Base-by-base conservation (phyloP, 2,113 vertebrate species). In the Rhodinocichla rosea region DNA sequence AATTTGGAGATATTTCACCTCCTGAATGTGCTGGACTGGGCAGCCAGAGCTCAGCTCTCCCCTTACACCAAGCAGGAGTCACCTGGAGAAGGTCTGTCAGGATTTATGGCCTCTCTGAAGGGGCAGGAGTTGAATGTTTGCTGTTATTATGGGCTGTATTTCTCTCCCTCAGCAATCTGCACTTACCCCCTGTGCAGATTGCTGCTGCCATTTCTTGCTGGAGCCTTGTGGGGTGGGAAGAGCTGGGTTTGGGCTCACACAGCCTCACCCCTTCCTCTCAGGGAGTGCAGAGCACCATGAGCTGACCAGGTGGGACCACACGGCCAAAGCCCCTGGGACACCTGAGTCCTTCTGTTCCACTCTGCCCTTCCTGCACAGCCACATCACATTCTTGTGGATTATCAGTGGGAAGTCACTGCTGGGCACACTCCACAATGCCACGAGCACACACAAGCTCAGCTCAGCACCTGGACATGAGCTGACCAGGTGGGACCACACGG, bases 371-470 rank as follows among this genome's bases (percentile, higher is more conserved):
- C 71, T 9, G 2, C 1, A 2, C 35, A 77, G 50, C 35, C 32
- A 53, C 2, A 3, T 19, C 73, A 11, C 6, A 2, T 35, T 68
- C 33, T 16, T 26, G 57, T 15, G 68, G 56, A 27, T 23, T 32
- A 16, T 12, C 64, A 17, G 39, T 16, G 53, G 82, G 60, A 68
- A 76, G 39, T 45, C 64, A 14, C 59, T 9, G 3, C 53, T 2
- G 10, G 59, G 28, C 32, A 5, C 1, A 1, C 30, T 59, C 23
- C 1, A 8, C 0, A 0, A 10, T 24, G 83, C 56, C 78, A 35
- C 0, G 0, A 68, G 27, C 44, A 73, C 44, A 23, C 74, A 65
- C 23, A 28, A 62, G 67, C 60, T 75, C 50, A 85, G 70, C 27
- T 70, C 82, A 60, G 81, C 73, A 32, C 16, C 42, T 42, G 57